Evolutionary conservation across 92 coral and sea anemone genomes (phyloP).

Genomic region (Phenganax stokvisi): DNA sequence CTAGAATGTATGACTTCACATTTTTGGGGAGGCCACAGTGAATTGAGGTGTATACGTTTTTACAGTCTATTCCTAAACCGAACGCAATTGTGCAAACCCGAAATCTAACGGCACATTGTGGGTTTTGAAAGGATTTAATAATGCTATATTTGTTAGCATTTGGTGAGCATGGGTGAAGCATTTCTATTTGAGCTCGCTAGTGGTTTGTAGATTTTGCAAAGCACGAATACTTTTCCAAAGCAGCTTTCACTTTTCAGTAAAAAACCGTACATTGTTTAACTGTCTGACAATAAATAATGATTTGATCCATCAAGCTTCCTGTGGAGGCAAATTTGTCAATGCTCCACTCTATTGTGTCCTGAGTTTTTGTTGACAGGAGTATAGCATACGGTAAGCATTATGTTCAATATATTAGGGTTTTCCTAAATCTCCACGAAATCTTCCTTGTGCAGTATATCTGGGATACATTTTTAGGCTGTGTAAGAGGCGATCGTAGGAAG

Average conservation of each 20-base stretch:
- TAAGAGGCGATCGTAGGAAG: background rate
- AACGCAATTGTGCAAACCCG: conserved; percentile 35
- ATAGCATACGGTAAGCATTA: conserved; percentile 32
- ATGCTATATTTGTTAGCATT: conserved; percentile 32
- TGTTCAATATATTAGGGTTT: background rate
- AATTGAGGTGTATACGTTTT: conserved; percentile 39
- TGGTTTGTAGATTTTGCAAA: background rate
- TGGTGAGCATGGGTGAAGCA: conserved; percentile 35
- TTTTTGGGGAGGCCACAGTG: conserved; percentile 39
- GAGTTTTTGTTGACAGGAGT: conserved; percentile 26
- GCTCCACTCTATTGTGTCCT: conserved; percentile 28
- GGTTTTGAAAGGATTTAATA: conserved; percentile 27
- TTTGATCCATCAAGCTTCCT: background rate
- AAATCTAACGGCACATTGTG: conserved; percentile 10
- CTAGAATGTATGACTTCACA: conserved; percentile 23
- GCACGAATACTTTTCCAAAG: conserved; percentile 3
- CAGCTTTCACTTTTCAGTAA: conserved; percentile 12
- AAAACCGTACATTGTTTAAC: conserved; percentile 37
- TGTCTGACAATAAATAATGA: conserved; percentile 29
- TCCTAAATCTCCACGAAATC: background rate
- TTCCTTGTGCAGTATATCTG: background rate
- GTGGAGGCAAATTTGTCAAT: conserved; percentile 14
- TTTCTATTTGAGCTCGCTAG: conserved; percentile 19
- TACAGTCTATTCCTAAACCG: conserved; percentile 45
- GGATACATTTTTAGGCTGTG: background rate